Evolutionary conservation across 2,888 invertebrate species (phyloP), one percentile per base, ranked within the genome.

Genomic region (Auanema sp.): DNA sequence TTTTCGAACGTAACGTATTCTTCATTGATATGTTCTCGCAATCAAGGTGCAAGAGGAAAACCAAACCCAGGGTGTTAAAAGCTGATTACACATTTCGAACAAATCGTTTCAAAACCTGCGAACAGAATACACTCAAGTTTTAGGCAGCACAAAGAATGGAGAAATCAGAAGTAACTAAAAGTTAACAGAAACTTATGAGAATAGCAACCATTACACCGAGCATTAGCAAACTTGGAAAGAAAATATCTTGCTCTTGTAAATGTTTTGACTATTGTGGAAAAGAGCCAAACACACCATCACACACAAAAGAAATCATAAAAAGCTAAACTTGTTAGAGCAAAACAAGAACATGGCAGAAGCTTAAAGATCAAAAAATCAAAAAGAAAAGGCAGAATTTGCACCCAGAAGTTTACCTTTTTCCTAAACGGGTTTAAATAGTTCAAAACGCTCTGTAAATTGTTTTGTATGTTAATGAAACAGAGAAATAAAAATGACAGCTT

Each of bases 401-500:
- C 23, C 23, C 44, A 54, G 44, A 44, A 24, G 25, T 16, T 44
- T 63, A 63, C 63, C 63, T 63, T 63, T 58, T 54, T 58, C 43
- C 63, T 40, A 42, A 63, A 63, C 43, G 51, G 63, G 42, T 63
- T 63, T 58, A 63, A 33, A 33, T 58, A 58, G 47, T 58, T 47
- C 24, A 63, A 42, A 18, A 63, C 63, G 18, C 63, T 53, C 63
- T 63, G 58, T 47, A 63, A 55, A 12, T 21, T 54, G 16, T n/a
- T 44, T 16, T 41, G 52, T 52, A 52, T 47, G 21, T 21, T 21
- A 47, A 47, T 16, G 16, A 47, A 21, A 47, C 47, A 16, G 47
- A 47, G 21, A 47, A 16, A 21, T 47, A 21, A 47, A 47, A 18
- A 47, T 5, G 47, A 47, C 10, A 18, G 47, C 47, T 18, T 3